A percentile compares a stretch with the other conserved stretches of the same genome.
Conservation (phyloP, 2,888 invertebrate genomes). For the Eulithis testata region DNA sequence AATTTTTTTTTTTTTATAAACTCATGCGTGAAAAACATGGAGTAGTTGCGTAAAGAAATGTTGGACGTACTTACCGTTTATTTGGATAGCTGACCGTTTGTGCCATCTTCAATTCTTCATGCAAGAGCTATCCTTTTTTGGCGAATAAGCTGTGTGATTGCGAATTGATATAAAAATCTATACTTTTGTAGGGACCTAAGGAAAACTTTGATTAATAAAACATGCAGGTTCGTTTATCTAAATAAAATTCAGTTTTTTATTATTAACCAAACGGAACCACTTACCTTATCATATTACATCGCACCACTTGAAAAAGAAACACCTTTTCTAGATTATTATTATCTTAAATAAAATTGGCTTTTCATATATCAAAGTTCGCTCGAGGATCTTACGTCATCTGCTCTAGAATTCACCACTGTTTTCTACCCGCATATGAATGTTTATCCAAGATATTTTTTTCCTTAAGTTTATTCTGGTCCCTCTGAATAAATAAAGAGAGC, state of each 20-base stretch:
- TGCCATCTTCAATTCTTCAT: no score
- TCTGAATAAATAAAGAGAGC: slow-evolving; percentile 69
- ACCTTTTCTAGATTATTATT: slow-evolving; percentile 18
- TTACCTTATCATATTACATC: slow-evolving; percentile 13
- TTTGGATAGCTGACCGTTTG: no score
- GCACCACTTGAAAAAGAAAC: slow-evolving; percentile 17
- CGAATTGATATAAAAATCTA: no score
- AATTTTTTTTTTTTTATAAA: no score
- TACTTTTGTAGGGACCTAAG: background rate
- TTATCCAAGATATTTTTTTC: slow-evolving; percentile 62
- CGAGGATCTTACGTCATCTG: slow-evolving; percentile 46
- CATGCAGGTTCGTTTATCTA: slow-evolving; percentile 5
- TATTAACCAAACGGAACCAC: slow-evolving; percentile 17
- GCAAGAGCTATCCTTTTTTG: no score
- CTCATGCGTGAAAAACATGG: no score
- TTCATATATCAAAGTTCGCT: slow-evolving; percentile 50
- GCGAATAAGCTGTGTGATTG: no score
- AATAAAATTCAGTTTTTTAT: slow-evolving; percentile 21
- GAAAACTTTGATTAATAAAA: slow-evolving; percentile 3
- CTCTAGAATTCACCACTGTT: slow-evolving; percentile 51
- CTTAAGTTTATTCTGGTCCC: slow-evolving; percentile 63
- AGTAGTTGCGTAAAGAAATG: no score
- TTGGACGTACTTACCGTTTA: no score
- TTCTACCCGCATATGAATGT: slow-evolving; percentile 63
- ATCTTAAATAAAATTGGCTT: slow-evolving; percentile 36